These are phyloP conservation scores for Palythoa grandis DNA, from an alignment of 92 coral and sea anemone genomes.

Conservation along the genomic window DNA sequence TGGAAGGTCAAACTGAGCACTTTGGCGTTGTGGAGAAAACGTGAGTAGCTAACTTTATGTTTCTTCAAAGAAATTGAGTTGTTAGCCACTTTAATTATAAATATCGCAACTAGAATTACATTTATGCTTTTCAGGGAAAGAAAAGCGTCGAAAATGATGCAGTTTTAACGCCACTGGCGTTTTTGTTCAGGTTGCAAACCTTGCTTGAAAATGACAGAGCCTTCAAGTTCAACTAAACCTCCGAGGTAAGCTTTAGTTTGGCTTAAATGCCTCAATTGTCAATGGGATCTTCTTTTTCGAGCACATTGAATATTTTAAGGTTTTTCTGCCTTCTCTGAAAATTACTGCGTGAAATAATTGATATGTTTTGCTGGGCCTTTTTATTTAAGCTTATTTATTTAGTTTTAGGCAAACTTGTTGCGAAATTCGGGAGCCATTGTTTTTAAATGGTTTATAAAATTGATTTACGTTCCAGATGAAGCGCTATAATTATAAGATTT, in stretches of 20 bases:
- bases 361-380: conserved; percentile 7
- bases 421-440: conserved; percentile 48
- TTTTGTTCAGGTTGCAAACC: conserved; percentile 44
- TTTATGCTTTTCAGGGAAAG: conserved; percentile 37
- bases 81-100: conserved; percentile 28
- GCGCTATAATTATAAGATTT: conserved; percentile 47
- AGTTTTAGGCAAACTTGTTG: conserved; percentile 45
- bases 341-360: not conserved
- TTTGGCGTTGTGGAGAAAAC: not conserved
- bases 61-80: conserved; percentile 42
- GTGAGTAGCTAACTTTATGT: conserved; percentile 26
- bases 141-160: conserved; percentile 43
- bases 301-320: not conserved
- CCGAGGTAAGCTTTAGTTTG: conserved; percentile 45
- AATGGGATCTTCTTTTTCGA: conserved; percentile 36
- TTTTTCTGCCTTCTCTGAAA: conserved; percentile 28
- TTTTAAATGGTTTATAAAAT: too few species aligned
- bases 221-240: conserved; percentile 45
- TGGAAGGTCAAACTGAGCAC: too few species aligned
- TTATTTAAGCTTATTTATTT: not conserved
- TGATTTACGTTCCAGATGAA: conserved; percentile 47
- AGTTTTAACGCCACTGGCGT: conserved; percentile 29
- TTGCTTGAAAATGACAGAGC: conserved; percentile 48
- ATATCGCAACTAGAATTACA: conserved; percentile 46
- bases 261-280: conserved; percentile 37